Evolutionary conservation across 1,140 invertebrate species (phyloP).

Genomic region (Copidosoma floridanum): DNA sequence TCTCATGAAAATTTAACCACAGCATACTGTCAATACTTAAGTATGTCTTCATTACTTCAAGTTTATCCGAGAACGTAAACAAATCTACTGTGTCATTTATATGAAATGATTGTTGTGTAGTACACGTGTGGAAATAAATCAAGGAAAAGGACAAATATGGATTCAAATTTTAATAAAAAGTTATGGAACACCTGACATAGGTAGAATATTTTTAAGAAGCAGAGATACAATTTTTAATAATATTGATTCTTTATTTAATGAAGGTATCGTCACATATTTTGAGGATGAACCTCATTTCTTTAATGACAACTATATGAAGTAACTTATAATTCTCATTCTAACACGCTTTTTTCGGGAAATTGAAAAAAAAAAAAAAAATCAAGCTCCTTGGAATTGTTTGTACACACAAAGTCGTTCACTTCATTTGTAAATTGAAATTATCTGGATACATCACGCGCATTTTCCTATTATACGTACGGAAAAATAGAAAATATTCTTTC

Average conservation of each 20-base stretch:
- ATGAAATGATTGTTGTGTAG: too few species aligned
- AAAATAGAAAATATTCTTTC: constrained; percentile 43
- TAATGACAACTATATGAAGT: constrained; percentile 25
- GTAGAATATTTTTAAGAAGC: constrained; percentile 1
- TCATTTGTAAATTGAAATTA: constrained; percentile 18
- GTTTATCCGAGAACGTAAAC: too few species aligned
- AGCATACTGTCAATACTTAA: too few species aligned
- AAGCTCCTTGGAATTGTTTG: not conserved
- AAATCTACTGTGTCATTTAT: too few species aligned
- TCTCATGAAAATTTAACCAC: too few species aligned
- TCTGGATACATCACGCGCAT: constrained; percentile 27
- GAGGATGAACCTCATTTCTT: constrained; percentile 21
- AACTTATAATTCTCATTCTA: constrained; percentile 17
- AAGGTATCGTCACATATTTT: constrained; percentile 19
- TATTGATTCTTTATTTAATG: constrained; percentile 23
- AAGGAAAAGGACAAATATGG: too few species aligned
- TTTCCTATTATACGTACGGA: constrained; percentile 37
- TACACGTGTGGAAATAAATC: too few species aligned
- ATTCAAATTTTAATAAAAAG: not conserved
- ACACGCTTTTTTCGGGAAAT: constrained; percentile 8
- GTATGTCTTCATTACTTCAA: too few species aligned
- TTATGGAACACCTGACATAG: too few species aligned
- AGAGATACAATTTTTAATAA: constrained; percentile 25
- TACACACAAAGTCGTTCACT: constrained; percentile 9
- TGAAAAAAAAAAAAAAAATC: too few species aligned